Evolutionary conservation across 2,888 invertebrate genomes (phyloP), one percentile per base, ranked within the genome.

Genomic region (Dolomedes plantarius): DNA sequence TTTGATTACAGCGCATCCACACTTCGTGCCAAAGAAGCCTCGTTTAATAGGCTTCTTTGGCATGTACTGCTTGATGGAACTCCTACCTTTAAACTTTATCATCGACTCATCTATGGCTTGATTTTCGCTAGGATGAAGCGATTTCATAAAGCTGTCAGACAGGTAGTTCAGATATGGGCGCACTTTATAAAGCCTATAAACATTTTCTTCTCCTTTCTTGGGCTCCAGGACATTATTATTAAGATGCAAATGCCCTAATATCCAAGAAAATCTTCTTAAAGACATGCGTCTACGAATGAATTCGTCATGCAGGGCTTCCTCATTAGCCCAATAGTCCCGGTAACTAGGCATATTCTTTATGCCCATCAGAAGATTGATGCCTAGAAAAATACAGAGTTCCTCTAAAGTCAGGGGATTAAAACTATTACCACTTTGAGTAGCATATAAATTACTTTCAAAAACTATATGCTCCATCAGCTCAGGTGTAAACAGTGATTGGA

Each of bases 41-140:
- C 74, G 23, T 81, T 74, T n/a, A 74, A 71, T 23, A 80, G n/a
- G n/a, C n/a, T n/a, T n/a, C n/a, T n/a, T n/a, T n/a, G n/a, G n/a
- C n/a, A n/a, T n/a, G n/a, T n/a, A n/a, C n/a, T n/a, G n/a, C n/a
- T n/a, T n/a, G n/a, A n/a, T n/a, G n/a, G n/a, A n/a, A n/a, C n/a
- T n/a, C n/a, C n/a, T n/a, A n/a, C n/a, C n/a, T n/a, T n/a, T n/a
- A n/a, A n/a, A n/a, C n/a, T n/a, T n/a, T n/a, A 67, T 41, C 73
- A 65, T 80, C 5, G 73, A 46, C 19, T 80, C 80, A 46, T 81
- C 56, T 5, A 81, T 67, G 2, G 67, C 1, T 32, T 81, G 74
- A 56, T 56, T 56, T 56, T 56, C 23, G 5, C 23, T 56, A 19
- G 56, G 56, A 56, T 19, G 23, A 3, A 56, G 56, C 11, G 2